phyloP scores from a whole-genome alignment of 2,113 vertebrate genomes.

The Pampusana beccarii region DNA sequence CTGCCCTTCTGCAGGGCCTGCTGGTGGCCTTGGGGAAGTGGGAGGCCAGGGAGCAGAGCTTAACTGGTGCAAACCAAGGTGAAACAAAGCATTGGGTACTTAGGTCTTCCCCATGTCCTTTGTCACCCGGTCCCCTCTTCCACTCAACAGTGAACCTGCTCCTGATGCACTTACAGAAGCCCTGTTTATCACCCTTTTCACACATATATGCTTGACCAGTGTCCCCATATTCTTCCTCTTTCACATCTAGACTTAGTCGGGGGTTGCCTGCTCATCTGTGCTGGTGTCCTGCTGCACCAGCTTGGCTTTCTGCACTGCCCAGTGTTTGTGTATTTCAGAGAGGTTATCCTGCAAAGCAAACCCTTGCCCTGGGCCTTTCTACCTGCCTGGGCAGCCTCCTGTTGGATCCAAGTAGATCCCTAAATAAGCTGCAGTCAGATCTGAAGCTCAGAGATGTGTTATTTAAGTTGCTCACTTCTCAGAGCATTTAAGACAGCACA shows the following conservation, averaged over 20 bases:
- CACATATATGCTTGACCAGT: not conserved
- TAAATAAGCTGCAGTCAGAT: not conserved
- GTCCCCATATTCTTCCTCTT: not conserved
- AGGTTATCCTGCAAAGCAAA: not conserved
- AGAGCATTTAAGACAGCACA: not conserved
- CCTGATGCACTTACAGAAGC: not conserved
- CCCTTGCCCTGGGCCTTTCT: not conserved
- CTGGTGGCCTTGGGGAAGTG: not conserved
- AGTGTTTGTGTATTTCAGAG: not conserved
- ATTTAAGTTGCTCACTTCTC: not conserved
- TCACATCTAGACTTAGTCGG: not conserved
- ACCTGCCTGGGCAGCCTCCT: not conserved
- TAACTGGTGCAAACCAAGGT: not conserved
- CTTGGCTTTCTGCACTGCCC: not conserved
- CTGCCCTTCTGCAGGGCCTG: not conserved
- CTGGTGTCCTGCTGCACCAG: accelerated
- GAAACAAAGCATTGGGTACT: too few relatives aligned
- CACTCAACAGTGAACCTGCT: not conserved
- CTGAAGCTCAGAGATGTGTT: not conserved
- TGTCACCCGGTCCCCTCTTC: not conserved
- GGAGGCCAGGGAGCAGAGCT: not conserved
- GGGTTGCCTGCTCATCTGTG: not conserved
- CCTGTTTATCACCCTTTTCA: not conserved
- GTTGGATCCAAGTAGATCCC: not conserved
- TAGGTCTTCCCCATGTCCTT: not conserved